Conservation (phyloP, 2,113 vertebrate species). For the Diadophis punctatus region DNA sequence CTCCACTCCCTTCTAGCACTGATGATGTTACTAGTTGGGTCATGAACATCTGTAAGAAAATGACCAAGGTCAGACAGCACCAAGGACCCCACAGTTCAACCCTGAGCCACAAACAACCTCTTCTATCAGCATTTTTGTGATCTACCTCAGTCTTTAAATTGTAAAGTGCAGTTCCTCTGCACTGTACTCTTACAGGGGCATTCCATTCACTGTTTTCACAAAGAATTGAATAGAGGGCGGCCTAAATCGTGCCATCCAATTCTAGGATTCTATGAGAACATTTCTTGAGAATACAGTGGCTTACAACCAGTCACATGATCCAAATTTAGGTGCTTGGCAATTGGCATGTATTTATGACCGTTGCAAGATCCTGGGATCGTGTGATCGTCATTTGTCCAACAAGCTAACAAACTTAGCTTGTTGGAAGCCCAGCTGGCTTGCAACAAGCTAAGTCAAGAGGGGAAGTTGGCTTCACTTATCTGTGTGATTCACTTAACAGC, state of each 20-base stretch:
- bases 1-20: too few relatives aligned
- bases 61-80: too few relatives aligned
- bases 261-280: neutral
- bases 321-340: neutral
- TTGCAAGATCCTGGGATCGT: neutral
- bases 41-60: too few relatives aligned
- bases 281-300: neutral
- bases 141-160: neutral
- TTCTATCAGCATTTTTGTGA: neutral
- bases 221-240: neutral
- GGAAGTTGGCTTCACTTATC: neutral
- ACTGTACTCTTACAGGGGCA: too few relatives aligned
- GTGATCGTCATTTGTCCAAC: too few relatives aligned
- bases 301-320: too few relatives aligned
- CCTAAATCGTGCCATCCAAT: neutral
- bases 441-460: neutral
- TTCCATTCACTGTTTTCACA: neutral
- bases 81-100: too few relatives aligned
- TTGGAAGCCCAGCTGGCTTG: neutral
- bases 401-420: too few relatives aligned
- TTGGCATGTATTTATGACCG: neutral
- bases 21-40: too few relatives aligned
- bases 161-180: neutral
- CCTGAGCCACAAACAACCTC: too few relatives aligned
- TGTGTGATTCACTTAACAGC: too few relatives aligned